Evolutionary conservation across 2,113 vertebrate species (phyloP), one percentile per base, ranked within the genome.

Genomic region (Gasterosteus aculeatus): DNA sequence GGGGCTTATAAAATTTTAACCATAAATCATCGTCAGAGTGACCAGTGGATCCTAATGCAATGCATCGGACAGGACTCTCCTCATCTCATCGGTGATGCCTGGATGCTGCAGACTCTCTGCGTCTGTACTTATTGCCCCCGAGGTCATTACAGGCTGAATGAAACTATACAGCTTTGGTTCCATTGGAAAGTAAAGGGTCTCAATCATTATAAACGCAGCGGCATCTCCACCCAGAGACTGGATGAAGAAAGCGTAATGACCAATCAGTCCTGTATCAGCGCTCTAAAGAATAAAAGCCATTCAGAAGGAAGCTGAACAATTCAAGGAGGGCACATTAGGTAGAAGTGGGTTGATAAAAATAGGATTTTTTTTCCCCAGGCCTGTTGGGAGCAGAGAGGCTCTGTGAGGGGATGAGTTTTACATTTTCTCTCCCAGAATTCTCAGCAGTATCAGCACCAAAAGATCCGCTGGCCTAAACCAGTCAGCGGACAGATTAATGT

Each of bases 381-480:
- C 86, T 77, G 78, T 2, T 11, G 82, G 69, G 85, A 86, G 78
- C 59, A 53, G 39, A 54, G 33, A 29, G 65, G 63, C 49, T 57
- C 74, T 9, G 66, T 14, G 51, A 75, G 79, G 68, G 67, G 78
- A 74, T 39, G 31, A 62, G 53, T 56, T 88, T 84, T 66, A 85
- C 72, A 73, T 80, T 84, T 83, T 85, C 68, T 78, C 80, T 81
- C 62, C 80, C 69, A 1, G 4, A 78, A 68, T 79, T 74, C 81
- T 73, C 51, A 33, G 75, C 80, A 70, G 61, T 79, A 91, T 90
- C 89, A 64, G 73, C 73, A 78, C 39, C 79, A 65, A 22, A 76
- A 75, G 66, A 90, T 92, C 84, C 86, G 77, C 75, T 86, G 91
- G 84, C 87, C 91, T 88, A 87, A 92, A 92, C 92, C 90, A 70